Evolutionary conservation across 2,113 vertebrate species (phyloP).

Genomic region (Pomatostomus ruficeps): DNA sequence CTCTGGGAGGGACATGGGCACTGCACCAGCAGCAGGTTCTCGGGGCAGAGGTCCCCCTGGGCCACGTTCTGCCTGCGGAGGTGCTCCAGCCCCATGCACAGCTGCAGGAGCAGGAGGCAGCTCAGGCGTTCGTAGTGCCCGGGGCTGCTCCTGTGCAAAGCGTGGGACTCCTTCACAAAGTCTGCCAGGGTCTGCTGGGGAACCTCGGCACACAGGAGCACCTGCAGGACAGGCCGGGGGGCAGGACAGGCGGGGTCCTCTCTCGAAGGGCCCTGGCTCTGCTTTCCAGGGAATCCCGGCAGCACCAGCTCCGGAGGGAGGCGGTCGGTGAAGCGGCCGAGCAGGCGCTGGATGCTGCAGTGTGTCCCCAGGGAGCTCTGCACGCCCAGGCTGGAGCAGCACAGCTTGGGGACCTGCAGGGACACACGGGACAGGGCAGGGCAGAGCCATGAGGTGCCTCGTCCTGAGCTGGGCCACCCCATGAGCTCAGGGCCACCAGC

Average conservation of each 20-base stretch:
- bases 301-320: not conserved
- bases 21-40: conserved; percentile 71
- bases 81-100: conserved; percentile 69
- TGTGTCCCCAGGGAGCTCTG: conserved; percentile 38
- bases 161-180: conserved; percentile 52
- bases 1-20: not conserved
- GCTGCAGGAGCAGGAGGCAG: conserved; percentile 78
- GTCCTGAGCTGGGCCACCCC: not conserved
- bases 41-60: conserved; percentile 51
- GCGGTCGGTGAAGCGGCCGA: conserved; percentile 47
- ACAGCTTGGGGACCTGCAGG: conserved; percentile 38
- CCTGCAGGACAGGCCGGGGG: not conserved
- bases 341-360: conserved; percentile 69
- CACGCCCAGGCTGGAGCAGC: not conserved
- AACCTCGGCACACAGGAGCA: conserved; percentile 63
- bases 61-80: conserved; percentile 30
- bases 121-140: conserved; percentile 64
- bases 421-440: not conserved
- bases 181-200: conserved; percentile 73
- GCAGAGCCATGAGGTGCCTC: not conserved
- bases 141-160: conserved; percentile 26
- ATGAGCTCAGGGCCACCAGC: not conserved
- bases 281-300: not conserved
- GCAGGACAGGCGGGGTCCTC: not conserved
- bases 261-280: not conserved